Evolutionary conservation across 2,797 vertebrate species (phyloP), one percentile per base, ranked within the genome.

Genomic region (Cynopterus sphinx): DNA sequence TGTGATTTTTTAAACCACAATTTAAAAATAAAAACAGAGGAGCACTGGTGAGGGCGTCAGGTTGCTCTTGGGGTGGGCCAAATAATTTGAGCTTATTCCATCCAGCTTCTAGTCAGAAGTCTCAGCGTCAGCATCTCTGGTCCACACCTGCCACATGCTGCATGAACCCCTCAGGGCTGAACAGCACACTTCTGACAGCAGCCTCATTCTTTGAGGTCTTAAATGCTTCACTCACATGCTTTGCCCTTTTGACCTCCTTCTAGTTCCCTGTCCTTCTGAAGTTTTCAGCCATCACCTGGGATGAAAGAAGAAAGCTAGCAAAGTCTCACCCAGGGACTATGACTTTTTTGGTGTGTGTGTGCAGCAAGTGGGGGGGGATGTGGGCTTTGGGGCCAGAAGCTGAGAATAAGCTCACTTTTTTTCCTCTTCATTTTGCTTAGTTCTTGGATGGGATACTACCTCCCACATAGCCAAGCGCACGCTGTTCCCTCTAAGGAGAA

Each of bases 41-140:
- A 61, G 53, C 15, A 21, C 4, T 24, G 8, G 11, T 53, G 0
- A 12, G 6, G 28, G 85, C 41, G 43, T 63, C 43, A 55, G 46
- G 65, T 2, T 2, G 0, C 12, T 1, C 0, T 5, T 15, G 83
- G 31, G 13, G 12, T 1, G 4, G 33, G 13, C n/a, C n/a, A 9
- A 3, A 0, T 2, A 33, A 10, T 22, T 31, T 13, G 43, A 46
- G 31, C 2, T 0, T 8, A 2, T 46, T 26, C 10, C 1, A 0
- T 15, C 28, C 36, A 0, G 0, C 68, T 67, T 16, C 46, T 67
- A 8, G 19, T 36, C 39, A 8, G 16, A 70, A n/a, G n/a, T 36
- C 65, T 55, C 3, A 0, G 28, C 3, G 1, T 11, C 8, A 28
- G n/a, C 22, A 12, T 61, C 33, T 3, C 68, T 5, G 26, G 33